Conservation (phyloP, 2,797 vertebrate genomes). For the Chrosomus eos region DNA sequence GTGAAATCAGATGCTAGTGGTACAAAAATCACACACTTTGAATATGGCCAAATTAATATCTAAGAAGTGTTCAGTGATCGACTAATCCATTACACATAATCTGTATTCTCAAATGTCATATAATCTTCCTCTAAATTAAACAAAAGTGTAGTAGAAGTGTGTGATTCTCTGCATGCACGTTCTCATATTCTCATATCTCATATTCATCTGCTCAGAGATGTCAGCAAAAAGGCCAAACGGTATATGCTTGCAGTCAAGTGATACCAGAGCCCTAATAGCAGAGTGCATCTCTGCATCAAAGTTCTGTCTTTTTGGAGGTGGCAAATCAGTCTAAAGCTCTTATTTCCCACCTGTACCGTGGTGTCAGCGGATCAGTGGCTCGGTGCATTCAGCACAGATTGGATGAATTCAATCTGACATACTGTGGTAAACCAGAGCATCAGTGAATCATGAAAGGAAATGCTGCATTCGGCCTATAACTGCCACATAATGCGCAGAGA, state of each 20-base stretch:
- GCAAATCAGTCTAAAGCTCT: constrained; percentile 44
- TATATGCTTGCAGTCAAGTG: constrained; percentile 31
- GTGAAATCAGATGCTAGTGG: background rate
- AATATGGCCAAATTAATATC: constrained; percentile 1
- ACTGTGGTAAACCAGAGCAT: constrained; percentile 47
- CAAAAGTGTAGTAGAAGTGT: constrained; percentile 10
- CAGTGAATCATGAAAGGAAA: constrained; percentile 31
- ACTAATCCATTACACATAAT: constrained; percentile 69
- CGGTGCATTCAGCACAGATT: constrained; percentile 43
- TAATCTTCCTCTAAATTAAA: constrained; percentile 57
- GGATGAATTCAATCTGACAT: constrained; percentile 48
- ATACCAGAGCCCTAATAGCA: constrained; percentile 9
- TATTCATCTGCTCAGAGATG: constrained; percentile 9
- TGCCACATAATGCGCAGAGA: background rate
- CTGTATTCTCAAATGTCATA: constrained; percentile 67
- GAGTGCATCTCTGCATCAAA: constrained; percentile 12
- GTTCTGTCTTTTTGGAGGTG: constrained; percentile 11
- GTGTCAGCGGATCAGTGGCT: constrained; percentile 43
- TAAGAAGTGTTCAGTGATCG: constrained; percentile 58
- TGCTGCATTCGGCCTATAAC: constrained; percentile 25
- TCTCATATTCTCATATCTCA: too few relatives aligned
- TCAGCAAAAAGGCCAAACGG: constrained; percentile 22
- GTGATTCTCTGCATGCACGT: constrained; percentile 21
- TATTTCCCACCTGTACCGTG: constrained; percentile 43
- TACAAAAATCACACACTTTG: background rate